Conservation (phyloP, 2,888 invertebrate species). For the Protula sp. region DNA sequence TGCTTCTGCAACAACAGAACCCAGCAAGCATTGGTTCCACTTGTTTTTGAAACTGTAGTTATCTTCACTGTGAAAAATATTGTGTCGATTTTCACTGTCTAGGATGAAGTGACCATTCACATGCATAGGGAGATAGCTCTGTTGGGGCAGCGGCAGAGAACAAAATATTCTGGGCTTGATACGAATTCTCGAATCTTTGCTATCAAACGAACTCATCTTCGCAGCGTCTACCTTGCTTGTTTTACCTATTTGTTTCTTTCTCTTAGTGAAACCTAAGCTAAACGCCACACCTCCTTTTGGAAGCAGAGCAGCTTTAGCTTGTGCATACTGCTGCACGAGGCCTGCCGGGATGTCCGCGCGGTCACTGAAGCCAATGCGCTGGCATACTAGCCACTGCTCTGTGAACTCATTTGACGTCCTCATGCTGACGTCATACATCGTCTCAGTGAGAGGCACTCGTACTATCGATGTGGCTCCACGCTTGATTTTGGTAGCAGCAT, state of each 20-base stretch:
- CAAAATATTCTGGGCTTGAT: too few relatives aligned
- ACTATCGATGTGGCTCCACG: slow-evolving; percentile 4
- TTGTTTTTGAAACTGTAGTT: too few relatives aligned
- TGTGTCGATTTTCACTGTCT: slow-evolving; percentile 6
- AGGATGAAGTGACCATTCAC: slow-evolving; percentile 39
- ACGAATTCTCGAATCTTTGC: too few relatives aligned
- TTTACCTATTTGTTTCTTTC: slow-evolving; percentile 1
- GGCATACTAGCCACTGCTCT: slow-evolving; percentile 28
- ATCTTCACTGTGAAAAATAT: too few relatives aligned
- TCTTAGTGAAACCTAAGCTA: slow-evolving; percentile 5
- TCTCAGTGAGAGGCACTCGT: slow-evolving; percentile 10
- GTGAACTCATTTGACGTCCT: slow-evolving; percentile 14
- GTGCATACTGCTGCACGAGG: slow-evolving; percentile 19
- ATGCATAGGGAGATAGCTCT: slow-evolving; percentile 32
- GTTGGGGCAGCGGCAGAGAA: slow-evolving; percentile 36
- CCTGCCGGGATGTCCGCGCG: slow-evolving; percentile 8
- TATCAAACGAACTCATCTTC: too few relatives aligned
- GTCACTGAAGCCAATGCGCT: slow-evolving; percentile 28
- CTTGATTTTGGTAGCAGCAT: slow-evolving; percentile 4
- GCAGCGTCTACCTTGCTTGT: slow-evolving; percentile 1
- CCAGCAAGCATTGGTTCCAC: too few relatives aligned
- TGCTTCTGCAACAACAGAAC: too few relatives aligned
- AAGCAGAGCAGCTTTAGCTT: slow-evolving; percentile 21
- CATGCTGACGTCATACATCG: slow-evolving; percentile 11
- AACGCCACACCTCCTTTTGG: slow-evolving; percentile 22